Base-by-base conservation (phyloP, 2,113 vertebrate genomes). In the Genyomyrus donnyi region DNA sequence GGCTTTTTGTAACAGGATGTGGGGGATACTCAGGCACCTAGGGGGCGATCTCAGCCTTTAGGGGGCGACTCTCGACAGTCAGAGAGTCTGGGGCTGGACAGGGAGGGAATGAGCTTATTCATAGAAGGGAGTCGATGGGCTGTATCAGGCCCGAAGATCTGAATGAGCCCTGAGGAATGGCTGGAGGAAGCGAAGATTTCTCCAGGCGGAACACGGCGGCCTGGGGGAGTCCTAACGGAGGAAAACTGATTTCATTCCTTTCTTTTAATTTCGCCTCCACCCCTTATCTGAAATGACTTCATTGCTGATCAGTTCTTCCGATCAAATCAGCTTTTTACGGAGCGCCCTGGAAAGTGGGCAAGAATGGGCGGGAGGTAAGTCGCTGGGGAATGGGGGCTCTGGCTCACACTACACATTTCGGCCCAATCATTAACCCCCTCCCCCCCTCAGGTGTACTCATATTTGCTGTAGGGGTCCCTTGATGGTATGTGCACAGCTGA, bases 181-280 rank as follows among this genome's bases (percentile, higher is more conserved):
- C 11, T 52, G 35, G 42, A 62, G 49, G 66, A 89, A 85, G 39
- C 2, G 56, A 74, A 50, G 85, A 77, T 87, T 90, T 62, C 48
- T 89, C 15, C 70, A 52, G 35, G 85, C 15, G 1, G 84, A 50
- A 49, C 89, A 87, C n/a, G 48, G 56, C 31, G 21, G 17, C 66
- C 15, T 58, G 35, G 5, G 15, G 88, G 42, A 13, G 77, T 4
- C 77, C 24, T 46, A n/a, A 89, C 84, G 92, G 90, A 89, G 66
- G 89, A 89, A 94, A 93, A 91, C 87, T 90, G 91, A 93, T 94
- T 93, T 93, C 88, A 93, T 93, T 91, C 89, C 24, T 77, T 77
- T 89, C 87, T 84, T 91, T 92, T 91, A 92, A 93, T 92, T 93
- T 91, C 88, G 91, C 88, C 91, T 87, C 91, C 91, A 42, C 53